phyloP scores from a whole-genome alignment of 2,888 invertebrate genomes.

The Zele albiditarsus region DNA sequence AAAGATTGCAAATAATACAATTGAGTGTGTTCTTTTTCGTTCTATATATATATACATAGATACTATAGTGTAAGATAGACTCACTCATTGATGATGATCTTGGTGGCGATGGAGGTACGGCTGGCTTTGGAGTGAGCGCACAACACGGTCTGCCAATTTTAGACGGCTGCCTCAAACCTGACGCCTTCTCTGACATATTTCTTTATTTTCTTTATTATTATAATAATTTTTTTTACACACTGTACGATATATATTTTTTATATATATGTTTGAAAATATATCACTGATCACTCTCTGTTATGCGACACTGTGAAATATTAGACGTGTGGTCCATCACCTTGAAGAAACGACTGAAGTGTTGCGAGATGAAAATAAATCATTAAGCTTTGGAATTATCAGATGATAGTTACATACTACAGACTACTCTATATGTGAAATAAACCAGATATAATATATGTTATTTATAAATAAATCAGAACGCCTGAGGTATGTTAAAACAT shows the following conservation, averaged over 20 bases:
- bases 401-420: background rate
- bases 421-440: background rate
- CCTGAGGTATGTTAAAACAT: background rate
- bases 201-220: conserved; percentile 52
- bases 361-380: conserved; percentile 10
- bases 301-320: conserved; percentile 21
- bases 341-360: background rate
- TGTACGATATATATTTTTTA: background rate
- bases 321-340: conserved; percentile 1
- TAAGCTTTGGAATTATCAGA: background rate
- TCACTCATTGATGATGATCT: conserved; percentile 50
- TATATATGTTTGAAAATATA: background rate
- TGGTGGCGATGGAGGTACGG: conserved; percentile 78
- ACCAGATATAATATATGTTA: background rate
- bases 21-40: too few relatives aligned
- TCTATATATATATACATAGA: background rate
- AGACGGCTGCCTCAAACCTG: conserved; percentile 79
- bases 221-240: conserved; percentile 30
- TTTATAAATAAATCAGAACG: background rate
- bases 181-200: conserved; percentile 74
- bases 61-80: conserved; percentile 30
- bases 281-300: conserved; percentile 27
- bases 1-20: background rate
- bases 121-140: conserved; percentile 79
- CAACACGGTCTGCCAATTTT: conserved; percentile 82